A percentile compares a stretch with the other conserved stretches of the same genome.
phyloP scores from a whole-genome alignment of 2,797 vertebrate species.

The Aphelocoma californica region DNA sequence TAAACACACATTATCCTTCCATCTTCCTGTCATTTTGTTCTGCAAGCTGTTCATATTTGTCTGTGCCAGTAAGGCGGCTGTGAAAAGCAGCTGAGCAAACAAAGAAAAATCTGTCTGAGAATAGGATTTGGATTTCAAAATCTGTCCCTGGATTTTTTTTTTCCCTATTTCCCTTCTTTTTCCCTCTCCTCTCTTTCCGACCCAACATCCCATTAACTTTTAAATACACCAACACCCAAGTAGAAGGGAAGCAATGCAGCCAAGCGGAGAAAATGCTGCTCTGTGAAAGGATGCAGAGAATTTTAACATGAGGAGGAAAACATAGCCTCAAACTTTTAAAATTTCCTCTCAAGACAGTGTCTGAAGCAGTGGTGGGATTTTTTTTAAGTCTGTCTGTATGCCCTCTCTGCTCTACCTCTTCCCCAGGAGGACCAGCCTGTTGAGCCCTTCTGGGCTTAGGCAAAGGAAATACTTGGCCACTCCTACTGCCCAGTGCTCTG shows the following conservation, averaged over 20 bases:
- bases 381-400: neutral
- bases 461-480: neutral
- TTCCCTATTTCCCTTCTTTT: neutral
- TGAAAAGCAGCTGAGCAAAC: slow-evolving; percentile 50
- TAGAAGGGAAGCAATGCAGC: neutral
- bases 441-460: neutral
- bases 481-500: neutral
- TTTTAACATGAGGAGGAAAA: neutral
- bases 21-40: slow-evolving; percentile 68
- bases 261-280: neutral
- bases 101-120: slow-evolving; percentile 42
- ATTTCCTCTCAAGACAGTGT: neutral
- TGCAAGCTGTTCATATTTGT: slow-evolving; percentile 58
- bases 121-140: slow-evolving; percentile 2
- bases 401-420: neutral
- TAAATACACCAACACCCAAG: neutral
- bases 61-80: neutral
- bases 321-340: neutral
- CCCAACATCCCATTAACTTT: neutral
- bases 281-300: neutral
- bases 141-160: neutral
- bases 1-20: slow-evolving; percentile 68
- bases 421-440: neutral
- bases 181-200: neutral
- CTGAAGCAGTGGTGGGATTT: neutral